Conservation (phyloP, 2,888 invertebrate genomes). For the Penaeus monodon region DNA sequence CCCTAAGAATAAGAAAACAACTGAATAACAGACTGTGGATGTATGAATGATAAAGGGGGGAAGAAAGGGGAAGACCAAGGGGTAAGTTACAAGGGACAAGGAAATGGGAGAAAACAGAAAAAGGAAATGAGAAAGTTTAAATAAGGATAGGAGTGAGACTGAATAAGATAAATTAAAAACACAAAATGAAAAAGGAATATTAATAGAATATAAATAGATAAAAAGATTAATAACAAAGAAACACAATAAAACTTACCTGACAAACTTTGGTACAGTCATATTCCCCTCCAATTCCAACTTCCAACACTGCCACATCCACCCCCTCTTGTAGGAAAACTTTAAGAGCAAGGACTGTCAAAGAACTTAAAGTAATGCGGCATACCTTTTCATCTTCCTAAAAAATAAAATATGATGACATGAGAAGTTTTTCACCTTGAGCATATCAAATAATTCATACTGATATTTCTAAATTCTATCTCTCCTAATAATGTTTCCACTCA, state of each 20-base stretch:
- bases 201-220: too few relatives aligned
- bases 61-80: too few relatives aligned
- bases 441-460: too few relatives aligned
- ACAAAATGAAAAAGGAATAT: background rate
- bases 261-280: conserved; percentile 92
- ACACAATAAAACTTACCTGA: conserved; percentile 75
- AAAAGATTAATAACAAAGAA: background rate
- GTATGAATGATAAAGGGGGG: too few relatives aligned
- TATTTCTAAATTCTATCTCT: too few relatives aligned
- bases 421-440: too few relatives aligned
- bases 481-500: too few relatives aligned
- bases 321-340: conserved; percentile 85
- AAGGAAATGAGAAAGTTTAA: background rate
- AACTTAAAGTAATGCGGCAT: conserved; percentile 98
- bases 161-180: background rate
- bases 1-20: too few relatives aligned
- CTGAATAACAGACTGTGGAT: too few relatives aligned
- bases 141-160: background rate
- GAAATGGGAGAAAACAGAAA: background rate
- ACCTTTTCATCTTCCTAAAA: conserved; percentile 74
- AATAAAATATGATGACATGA: conserved; percentile 23
- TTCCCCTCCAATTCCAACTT: conserved; percentile 97
- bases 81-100: too few relatives aligned
- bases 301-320: conserved; percentile 92
- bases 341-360: conserved; percentile 91